phyloP scores from a whole-genome alignment of 2,888 invertebrate genomes.

The Amblyjoppa fuscipennis region DNA sequence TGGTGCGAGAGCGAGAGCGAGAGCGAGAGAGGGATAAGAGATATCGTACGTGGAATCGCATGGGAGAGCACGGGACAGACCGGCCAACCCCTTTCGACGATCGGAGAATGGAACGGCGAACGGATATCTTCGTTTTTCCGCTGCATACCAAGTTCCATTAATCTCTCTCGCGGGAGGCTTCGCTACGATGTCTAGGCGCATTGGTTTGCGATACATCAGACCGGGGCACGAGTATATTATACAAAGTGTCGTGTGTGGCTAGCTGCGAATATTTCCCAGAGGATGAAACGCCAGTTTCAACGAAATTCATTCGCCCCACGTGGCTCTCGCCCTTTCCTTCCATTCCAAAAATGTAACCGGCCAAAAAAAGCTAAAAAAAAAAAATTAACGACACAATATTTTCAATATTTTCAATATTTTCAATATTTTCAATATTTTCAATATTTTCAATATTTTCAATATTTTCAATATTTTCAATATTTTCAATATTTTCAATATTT shows the following conservation, averaged over 20 bases:
- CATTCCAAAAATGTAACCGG: too few species aligned
- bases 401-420: too few species aligned
- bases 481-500: too few species aligned
- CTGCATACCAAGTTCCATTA: conserved; percentile 69
- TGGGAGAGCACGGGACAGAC: conserved; percentile 38
- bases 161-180: conserved; percentile 58
- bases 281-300: not conserved
- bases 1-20: not conserved
- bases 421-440: too few species aligned
- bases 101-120: conserved; percentile 59
- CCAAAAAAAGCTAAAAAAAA: too few species aligned
- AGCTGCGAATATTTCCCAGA: not conserved
- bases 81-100: conserved; percentile 60
- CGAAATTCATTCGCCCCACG: too few species aligned
- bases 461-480: too few species aligned
- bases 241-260: not conserved
- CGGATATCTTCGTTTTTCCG: conserved; percentile 38
- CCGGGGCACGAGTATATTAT: conserved; percentile 2
- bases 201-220: conserved; percentile 4
- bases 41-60: conserved; percentile 32
- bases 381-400: too few species aligned
- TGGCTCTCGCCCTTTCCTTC: too few species aligned
- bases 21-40: not conserved
- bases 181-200: conserved; percentile 33
- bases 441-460: too few species aligned